Evolutionary conservation across 2,113 vertebrate species (phyloP), one percentile per base, ranked within the genome.

Genomic region (Tragelaphus strepsiceros): DNA sequence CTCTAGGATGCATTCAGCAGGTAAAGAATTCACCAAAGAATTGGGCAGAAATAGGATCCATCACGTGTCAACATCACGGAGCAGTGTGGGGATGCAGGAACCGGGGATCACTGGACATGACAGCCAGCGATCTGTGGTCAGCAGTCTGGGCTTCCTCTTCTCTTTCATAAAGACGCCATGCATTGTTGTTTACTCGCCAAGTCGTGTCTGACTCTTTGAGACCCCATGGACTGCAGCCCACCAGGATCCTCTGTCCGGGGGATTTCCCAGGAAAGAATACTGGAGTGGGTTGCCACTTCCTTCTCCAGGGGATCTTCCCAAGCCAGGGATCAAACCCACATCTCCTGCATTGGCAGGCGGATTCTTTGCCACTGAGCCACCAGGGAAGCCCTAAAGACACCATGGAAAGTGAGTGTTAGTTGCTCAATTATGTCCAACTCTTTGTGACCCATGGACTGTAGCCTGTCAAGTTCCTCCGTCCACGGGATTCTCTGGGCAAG

Each of bases 151-250:
- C n/a, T 84, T 88, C 74, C 88, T 58, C 81, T 46, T 26, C 71
- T 74, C 54, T 51, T 71, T 49, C 67, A 80, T 35, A 74, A 56
- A 91, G 56, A 59, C 3, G 46, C 5, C 16, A 61, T 6, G 10
- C 24, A 10, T 6, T 74, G 35, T 0, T 43, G 35, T 26, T 5
- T 3, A 24, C 22, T 77, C 0, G 0, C 39, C 43, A 11, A 0
- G 12, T 43, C 3, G 0, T 26, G 35, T 26, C 71, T 77, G 71
- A 43, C 71, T 43, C 67, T 71, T 39, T 39, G 71, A 1, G 12
- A 13, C 22, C 35, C 19, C 22, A 3, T 77, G 22, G 35, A 77
- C 71, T 14, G 35, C 3, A 74, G 71, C 71, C 35, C 71, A 24
- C 21, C 67, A 24, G 67, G 11, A 35, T 74, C 67, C 67, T 74